Base-by-base conservation (phyloP, 2,888 invertebrate genomes). In the Agrotis clavis region DNA sequence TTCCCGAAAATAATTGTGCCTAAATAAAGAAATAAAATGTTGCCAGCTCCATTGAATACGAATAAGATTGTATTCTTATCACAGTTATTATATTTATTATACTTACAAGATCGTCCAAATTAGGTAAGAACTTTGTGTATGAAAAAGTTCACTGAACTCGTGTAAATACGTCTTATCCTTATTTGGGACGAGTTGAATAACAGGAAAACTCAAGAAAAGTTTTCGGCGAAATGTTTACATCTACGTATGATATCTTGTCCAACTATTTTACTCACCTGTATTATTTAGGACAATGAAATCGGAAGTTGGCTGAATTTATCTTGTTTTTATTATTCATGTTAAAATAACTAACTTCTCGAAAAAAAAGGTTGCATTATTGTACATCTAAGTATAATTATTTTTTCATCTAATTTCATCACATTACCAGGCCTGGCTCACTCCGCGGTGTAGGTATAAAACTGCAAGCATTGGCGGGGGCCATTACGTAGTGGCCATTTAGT, bases 191-290 rank as follows among this genome's bases (percentile, higher is more conserved):
- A 21, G 57, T 50, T 21, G 18, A 68, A 67, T 56, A 75, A 75
- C 68, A 84, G 64, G 73, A 69, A 69, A 84, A 16, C 51, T 63
- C 50, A 41, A 62, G 60, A 35, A 54, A 72, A 75, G 41, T 69
- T 71, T 67, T 51, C 47, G 63, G 30, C 30, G 51, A 57, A 53
- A 69, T 70, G 56, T 77, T 77, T 61, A 67, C 62, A 56, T 67
- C 41, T 61, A 35, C n/a, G 21, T 74, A 78, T 67, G 57, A 70
- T 53, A 68, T 65, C 69, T 69, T 62, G 50, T 66, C 41, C 48
- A 57, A 71, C 68, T 74, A 73, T 77, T 78, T 73, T 67, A 73
- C 62, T 73, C 57, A 83, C 74, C 75, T 62, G 70, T 56, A 61
- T 78, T 74, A 71, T 73, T 63, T 30, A 67, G 50, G 60, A 71